Conservation (phyloP, 2,113 vertebrate species). For the Lepisosteus oculatus region DNA sequence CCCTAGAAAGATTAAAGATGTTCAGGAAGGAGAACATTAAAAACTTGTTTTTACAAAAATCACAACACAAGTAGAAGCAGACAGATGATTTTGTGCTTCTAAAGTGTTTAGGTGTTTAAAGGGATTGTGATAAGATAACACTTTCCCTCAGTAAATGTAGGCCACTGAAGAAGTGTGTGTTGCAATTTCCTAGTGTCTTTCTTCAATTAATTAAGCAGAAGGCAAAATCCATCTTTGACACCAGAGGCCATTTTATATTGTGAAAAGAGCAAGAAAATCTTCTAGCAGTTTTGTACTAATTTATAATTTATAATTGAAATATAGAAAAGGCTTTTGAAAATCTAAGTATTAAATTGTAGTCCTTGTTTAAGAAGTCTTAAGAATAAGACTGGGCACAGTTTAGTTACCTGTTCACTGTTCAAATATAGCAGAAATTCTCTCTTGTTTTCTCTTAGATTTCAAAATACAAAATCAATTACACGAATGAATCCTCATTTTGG, state of each 20-base stretch:
- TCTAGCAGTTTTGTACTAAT: too few species aligned
- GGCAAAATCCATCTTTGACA: neutral
- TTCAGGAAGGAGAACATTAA: slow-evolving; percentile 23
- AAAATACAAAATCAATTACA: too few species aligned
- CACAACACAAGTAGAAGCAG: neutral
- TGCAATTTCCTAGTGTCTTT: neutral
- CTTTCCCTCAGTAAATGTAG: neutral
- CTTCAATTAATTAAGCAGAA: neutral
- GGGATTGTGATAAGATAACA: neutral
- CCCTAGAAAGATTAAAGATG: slow-evolving; percentile 37
- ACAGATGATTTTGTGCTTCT: slow-evolving; percentile 1
- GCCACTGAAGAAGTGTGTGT: neutral
- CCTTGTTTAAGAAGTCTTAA: too few species aligned
- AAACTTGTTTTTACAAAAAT: neutral
- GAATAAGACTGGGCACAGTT: too few species aligned
- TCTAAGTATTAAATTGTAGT: too few species aligned
- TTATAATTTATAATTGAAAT: too few species aligned
- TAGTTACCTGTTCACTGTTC: too few species aligned
- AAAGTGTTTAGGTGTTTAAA: neutral
- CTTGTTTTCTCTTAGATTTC: too few species aligned
- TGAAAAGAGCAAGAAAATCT: too few species aligned
- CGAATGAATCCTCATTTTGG: too few species aligned
- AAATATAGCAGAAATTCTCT: too few species aligned
- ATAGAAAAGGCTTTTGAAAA: too few species aligned
- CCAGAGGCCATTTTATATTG: neutral